These are phyloP conservation scores for Galbula dea DNA, from an alignment of 2,113 vertebrate species.

Conservation along the genomic window DNA sequence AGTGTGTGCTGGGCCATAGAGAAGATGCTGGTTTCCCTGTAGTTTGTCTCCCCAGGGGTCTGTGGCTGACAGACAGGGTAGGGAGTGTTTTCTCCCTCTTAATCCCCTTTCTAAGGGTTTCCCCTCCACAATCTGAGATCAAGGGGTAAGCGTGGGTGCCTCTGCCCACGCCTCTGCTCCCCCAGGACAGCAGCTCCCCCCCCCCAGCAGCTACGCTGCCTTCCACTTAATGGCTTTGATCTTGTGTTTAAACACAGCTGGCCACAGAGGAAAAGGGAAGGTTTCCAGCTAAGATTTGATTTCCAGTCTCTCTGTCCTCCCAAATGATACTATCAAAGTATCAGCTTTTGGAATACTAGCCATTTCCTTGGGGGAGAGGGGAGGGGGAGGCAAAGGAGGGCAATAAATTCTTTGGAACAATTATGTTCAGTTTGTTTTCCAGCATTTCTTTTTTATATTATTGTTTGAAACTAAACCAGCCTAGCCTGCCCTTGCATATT, in stretches of 20 bases:
- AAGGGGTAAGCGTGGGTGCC: not conserved
- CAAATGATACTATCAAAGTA: not conserved
- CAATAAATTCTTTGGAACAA: not conserved
- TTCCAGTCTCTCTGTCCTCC: not conserved
- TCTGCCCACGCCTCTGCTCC: not conserved
- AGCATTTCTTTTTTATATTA: not conserved
- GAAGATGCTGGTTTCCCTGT: not conserved
- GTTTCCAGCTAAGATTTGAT: not conserved
- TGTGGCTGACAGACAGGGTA: not conserved
- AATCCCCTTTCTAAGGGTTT: slow-evolving; percentile 1
- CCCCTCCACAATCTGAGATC: not conserved
- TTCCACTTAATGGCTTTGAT: slow-evolving; percentile 3
- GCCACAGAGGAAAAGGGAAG: not conserved
- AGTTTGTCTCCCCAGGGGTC: not conserved
- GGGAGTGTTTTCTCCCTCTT: not conserved
- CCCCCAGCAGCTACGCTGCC: not conserved
- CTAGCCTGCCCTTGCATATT: not conserved
- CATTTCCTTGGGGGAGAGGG: not conserved
- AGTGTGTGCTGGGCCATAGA: not conserved
- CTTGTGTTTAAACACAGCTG: not conserved
- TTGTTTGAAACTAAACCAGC: not conserved
- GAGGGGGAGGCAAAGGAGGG: not conserved
- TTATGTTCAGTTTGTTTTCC: not conserved
- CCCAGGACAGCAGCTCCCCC: not conserved
- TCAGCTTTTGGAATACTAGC: not conserved